Evolutionary conservation across 1,140 invertebrate species (phyloP).

Genomic region (Branchinecta lindahli): DNA sequence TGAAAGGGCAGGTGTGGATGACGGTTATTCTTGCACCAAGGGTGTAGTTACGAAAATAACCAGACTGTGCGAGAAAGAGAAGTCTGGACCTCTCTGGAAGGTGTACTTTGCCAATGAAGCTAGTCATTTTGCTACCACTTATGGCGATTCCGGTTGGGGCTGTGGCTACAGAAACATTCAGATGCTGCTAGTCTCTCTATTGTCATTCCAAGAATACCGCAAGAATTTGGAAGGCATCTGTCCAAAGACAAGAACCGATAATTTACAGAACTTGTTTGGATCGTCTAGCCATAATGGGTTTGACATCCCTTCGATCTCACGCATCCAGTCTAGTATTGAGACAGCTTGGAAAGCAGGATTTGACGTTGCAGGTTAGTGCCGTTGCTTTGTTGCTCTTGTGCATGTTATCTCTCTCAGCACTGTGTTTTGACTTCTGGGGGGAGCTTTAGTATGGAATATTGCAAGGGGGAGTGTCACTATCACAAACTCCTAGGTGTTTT

Average conservation of each 20-base stretch:
- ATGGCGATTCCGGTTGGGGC: slow-evolving; percentile 75
- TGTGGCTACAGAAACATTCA: slow-evolving; percentile 81
- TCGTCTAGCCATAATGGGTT: slow-evolving; percentile 31
- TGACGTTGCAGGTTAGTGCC: slow-evolving; percentile 42
- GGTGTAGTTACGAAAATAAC: slow-evolving; percentile 31
- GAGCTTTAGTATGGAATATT: no score
- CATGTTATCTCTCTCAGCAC: no score
- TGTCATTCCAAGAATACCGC: slow-evolving; percentile 52
- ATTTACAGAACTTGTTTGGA: neutral
- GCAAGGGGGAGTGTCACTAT: no score
- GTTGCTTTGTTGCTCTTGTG: no score
- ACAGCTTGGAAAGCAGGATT: slow-evolving; percentile 73
- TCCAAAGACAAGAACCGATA: slow-evolving; percentile 5
- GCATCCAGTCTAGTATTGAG: slow-evolving; percentile 66
- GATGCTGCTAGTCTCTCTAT: slow-evolving; percentile 68
- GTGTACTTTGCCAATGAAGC: slow-evolving; percentile 45
- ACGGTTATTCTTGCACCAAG: slow-evolving; percentile 58
- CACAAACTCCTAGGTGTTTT: no score
- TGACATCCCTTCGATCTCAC: slow-evolving; percentile 64
- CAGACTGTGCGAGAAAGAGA: slow-evolving; percentile 15
- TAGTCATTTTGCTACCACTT: slow-evolving; percentile 70
- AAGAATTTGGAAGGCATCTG: slow-evolving; percentile 36
- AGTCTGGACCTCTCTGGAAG: neutral
- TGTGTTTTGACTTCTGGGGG: no score
- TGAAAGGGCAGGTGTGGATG: slow-evolving; percentile 60